Evolutionary conservation across 2,797 vertebrate genomes (phyloP), one percentile per base, ranked within the genome.

Genomic region (Bovichtus variegatus): DNA sequence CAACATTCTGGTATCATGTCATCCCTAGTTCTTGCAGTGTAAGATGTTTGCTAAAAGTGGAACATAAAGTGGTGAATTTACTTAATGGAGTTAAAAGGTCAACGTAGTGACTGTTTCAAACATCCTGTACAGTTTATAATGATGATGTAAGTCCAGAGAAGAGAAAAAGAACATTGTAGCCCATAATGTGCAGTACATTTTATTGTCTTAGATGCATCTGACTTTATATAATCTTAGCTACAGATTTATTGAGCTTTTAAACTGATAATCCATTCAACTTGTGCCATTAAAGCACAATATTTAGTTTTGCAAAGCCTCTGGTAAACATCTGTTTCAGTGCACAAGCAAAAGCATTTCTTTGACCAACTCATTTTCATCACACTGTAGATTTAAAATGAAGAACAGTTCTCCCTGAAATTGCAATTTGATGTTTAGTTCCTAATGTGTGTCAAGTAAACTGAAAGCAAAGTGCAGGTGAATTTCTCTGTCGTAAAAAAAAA

Each of bases 401-500:
- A 40, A 46, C 50, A 66, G 76, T 72, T 78, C 57, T 69, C 23
- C 23, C n/a, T 53, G 2, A 53, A 59, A 58, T 68, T 58, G 29
- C 6, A 76, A 40, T 72, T 6, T 47, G 25, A 54, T 67, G 36
- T 69, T 70, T 57, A 29, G 10, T 46, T 55, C 9, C 16, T n/a
- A 43, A 18, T 66, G 57, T 47, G 29, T 54, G 54, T 66, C 15
- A 43, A 50, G 19, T 41, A 44, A 81, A 76, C 38, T 54, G 25
- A 59, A 63, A 66, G 59, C 51, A 62, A 76, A 68, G 21, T 54
- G 61, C 3, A 10, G 18, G 25, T 71, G 12, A 34, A 68, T 78
- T 66, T 76, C 13, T 41, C 47, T 79, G 79, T 71, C 58, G 61
- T 74, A 18, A 71, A 47, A 69, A 53, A 47, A 66, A 65, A n/a